A percentile compares a stretch with the other conserved stretches of the same genome.
phyloP scores from a whole-genome alignment of 2,888 invertebrate species.

The Heliconius ethilla region DNA sequence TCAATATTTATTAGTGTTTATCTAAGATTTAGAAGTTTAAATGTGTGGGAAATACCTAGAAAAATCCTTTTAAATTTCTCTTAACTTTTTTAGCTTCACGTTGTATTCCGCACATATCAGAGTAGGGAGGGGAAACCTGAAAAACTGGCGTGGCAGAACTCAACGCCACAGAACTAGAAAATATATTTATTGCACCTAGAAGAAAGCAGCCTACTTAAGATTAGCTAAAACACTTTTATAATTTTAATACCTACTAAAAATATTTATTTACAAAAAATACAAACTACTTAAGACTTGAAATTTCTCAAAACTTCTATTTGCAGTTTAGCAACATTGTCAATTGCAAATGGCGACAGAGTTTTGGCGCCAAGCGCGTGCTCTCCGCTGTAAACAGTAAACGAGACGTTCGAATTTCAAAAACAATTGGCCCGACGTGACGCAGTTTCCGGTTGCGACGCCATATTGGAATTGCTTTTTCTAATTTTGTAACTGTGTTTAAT shows the following conservation, averaged over 20 bases:
- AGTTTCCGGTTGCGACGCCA: conserved; percentile 75
- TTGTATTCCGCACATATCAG: too few species aligned
- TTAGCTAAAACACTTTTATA: too few species aligned
- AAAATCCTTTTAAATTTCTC: too few species aligned
- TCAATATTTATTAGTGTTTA: not conserved
- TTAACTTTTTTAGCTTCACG: too few species aligned
- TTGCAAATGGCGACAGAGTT: conserved; percentile 66
- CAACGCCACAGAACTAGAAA: too few species aligned
- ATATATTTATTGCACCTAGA: too few species aligned
- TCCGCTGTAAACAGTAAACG: conserved; percentile 72
- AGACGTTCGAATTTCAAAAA: conserved; percentile 79
- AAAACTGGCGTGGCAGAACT: too few species aligned
- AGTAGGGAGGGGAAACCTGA: too few species aligned
- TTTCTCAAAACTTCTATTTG: conserved; percentile 58
- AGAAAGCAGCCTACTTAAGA: too few species aligned
- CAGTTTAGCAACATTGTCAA: conserved; percentile 76
- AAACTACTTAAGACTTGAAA: not conserved
- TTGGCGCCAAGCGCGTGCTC: conserved; percentile 76
- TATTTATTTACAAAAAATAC: too few species aligned
- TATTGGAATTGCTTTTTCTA: conserved; percentile 54
- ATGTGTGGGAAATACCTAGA: not conserved
- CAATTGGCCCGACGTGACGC: conserved; percentile 75
- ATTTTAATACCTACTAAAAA: too few species aligned
- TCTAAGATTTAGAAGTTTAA: not conserved
- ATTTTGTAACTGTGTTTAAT: conserved; percentile 40